phyloP scores from a whole-genome alignment of 2,888 invertebrate species.

The Drosophila mayaguana region DNA sequence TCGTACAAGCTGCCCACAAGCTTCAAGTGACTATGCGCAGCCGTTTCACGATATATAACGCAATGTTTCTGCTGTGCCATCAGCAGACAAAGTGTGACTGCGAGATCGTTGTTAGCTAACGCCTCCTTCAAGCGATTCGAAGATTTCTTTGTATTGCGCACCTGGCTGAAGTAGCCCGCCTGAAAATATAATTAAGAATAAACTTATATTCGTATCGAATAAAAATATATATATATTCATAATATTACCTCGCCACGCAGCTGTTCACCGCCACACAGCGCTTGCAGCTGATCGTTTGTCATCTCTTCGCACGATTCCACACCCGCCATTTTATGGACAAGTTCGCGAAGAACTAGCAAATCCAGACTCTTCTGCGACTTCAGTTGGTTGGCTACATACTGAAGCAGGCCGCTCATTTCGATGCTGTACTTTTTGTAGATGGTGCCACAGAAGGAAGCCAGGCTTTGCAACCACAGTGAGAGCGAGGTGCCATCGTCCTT shows the following conservation, averaged over 20 bases:
- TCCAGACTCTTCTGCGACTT: conserved; percentile 98
- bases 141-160: conserved; percentile 97
- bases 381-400: conserved; percentile 98
- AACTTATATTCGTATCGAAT: background rate
- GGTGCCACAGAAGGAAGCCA: conserved; percentile 97
- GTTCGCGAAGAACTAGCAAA: conserved; percentile 96
- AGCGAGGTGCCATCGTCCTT: conserved; percentile 96
- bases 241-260: conserved; percentile 93
- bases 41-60: conserved; percentile 94
- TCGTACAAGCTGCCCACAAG: conserved; percentile 94
- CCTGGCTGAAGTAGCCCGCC: conserved; percentile 99
- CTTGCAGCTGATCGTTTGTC: conserved; percentile 97
- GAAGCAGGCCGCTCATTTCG: conserved; percentile 96
- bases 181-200: conserved; percentile 79
- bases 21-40: conserved; percentile 93
- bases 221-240: background rate
- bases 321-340: conserved; percentile 99
- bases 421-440: conserved; percentile 99
- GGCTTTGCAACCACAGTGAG: conserved; percentile 96
- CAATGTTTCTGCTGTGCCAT: conserved; percentile 99
- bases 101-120: conserved; percentile 96
- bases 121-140: conserved; percentile 97
- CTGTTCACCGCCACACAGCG: conserved; percentile 98
- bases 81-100: conserved; percentile 95
- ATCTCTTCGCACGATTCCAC: conserved; percentile 98